Percentiles rank a stretch among this genome's conserved stretches.
These are phyloP conservation scores for Ariopsis seemanni DNA, from an alignment of 2,113 vertebrate species.

Conservation along the genomic window DNA sequence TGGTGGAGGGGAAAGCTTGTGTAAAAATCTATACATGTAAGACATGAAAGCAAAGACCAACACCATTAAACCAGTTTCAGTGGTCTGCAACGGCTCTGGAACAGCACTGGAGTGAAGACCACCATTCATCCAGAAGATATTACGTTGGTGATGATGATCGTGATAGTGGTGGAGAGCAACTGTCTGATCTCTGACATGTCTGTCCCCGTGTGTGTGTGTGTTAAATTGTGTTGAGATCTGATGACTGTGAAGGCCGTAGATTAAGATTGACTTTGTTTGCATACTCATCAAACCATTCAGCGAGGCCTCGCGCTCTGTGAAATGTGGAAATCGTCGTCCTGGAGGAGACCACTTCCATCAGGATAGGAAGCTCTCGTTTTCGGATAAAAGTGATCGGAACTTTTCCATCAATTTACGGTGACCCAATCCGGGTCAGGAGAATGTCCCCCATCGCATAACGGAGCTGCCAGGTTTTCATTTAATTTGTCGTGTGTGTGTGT, in stretches of 20 bases:
- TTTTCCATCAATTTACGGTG: background rate
- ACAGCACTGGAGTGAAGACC: background rate
- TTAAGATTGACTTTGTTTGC: background rate
- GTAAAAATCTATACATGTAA: background rate
- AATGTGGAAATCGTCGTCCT: background rate
- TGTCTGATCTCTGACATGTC: background rate
- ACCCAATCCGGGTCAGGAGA: background rate
- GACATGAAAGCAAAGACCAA: background rate
- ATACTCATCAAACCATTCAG: background rate
- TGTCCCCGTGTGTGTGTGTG: background rate
- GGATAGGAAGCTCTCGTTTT: background rate
- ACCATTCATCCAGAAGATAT: background rate
- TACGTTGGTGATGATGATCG: background rate
- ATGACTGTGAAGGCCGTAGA: background rate
- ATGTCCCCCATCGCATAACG: background rate
- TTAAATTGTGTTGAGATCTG: background rate
- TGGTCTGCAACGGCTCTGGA: background rate
- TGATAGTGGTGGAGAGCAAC: background rate
- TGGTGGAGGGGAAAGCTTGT: background rate
- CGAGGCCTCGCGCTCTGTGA: background rate
- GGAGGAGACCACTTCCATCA: background rate
- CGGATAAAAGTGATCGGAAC: no score
- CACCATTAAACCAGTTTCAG: background rate
- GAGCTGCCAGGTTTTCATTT: background rate
- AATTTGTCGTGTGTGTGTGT: background rate